Conservation (phyloP, 2,888 invertebrate species). For the Cancer borealis region DNA sequence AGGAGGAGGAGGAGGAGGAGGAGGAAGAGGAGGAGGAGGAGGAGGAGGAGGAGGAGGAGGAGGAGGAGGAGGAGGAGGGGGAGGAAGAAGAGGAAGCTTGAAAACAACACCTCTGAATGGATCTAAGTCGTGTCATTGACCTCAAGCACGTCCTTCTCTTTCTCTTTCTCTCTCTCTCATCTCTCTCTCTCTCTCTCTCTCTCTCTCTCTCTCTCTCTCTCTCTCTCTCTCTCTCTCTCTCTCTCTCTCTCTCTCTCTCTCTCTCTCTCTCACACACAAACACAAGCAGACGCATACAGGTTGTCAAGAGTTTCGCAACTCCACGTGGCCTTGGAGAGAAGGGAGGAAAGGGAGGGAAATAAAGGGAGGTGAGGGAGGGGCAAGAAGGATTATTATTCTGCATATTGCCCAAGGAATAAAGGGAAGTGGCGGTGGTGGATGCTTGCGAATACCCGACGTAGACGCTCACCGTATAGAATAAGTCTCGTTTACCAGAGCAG, state of each 20-base stretch:
- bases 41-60: not conserved
- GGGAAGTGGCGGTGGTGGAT: not conserved
- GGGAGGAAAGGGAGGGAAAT: not conserved
- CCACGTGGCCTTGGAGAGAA: not conserved
- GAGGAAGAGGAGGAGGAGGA: not conserved
- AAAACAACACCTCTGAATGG: not conserved
- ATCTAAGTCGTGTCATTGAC: not conserved
- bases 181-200: not conserved
- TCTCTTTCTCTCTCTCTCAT: too few species aligned
- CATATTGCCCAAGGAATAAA: not conserved
- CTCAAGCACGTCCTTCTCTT: not conserved
- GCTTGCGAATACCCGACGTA: too few species aligned
- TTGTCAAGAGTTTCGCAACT: not conserved
- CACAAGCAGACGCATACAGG: too few species aligned
- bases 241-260: slow-evolving; percentile 32
- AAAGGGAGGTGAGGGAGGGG: not conserved
- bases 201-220: not conserved
- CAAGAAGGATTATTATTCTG: not conserved
- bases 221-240: slow-evolving; percentile 35
- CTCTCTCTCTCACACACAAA: not conserved
- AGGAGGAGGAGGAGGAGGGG: not conserved
- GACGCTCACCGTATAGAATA: too few species aligned
- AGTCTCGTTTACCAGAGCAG: too few species aligned
- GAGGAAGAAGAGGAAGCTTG: not conserved
- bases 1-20: too few species aligned